phyloP scores from a whole-genome alignment of 1,140 invertebrate genomes.

The Drosophila nikananu region DNA sequence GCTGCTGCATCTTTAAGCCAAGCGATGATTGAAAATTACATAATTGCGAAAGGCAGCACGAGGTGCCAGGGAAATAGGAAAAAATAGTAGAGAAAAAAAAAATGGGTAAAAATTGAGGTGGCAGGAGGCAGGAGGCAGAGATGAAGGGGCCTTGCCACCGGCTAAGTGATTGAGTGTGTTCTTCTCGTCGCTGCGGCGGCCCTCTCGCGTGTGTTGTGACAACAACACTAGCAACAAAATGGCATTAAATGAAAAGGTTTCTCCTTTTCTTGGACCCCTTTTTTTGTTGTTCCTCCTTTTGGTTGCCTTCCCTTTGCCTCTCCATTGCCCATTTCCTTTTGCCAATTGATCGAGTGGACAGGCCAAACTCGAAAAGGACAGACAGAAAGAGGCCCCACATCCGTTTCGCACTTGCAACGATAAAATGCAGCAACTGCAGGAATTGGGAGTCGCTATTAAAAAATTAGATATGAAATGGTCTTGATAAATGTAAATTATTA shows the following conservation, averaged over 20 bases:
- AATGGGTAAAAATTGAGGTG: neutral
- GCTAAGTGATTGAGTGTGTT: constrained; percentile 39
- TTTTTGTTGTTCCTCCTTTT: neutral
- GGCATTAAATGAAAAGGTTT: constrained; percentile 51
- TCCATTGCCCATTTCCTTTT: constrained; percentile 30
- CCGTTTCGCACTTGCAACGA: constrained; percentile 28
- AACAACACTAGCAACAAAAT: constrained; percentile 27
- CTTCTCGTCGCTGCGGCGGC: constrained; percentile 2
- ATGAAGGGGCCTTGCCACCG: constrained; percentile 26
- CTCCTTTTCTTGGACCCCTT: constrained; percentile 10
- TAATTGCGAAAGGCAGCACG: constrained; percentile 65
- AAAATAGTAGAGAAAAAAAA: constrained; percentile 4
- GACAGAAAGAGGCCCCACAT: constrained; percentile 33
- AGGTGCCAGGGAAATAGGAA: constrained; percentile 16
- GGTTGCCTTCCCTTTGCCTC: too few relatives aligned
- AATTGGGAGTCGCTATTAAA: neutral
- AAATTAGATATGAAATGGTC: too few relatives aligned
- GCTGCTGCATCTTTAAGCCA: constrained; percentile 74
- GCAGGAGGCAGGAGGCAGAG: neutral
- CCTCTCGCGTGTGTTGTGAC: constrained; percentile 27
- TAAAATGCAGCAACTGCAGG: neutral
- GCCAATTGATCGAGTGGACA: constrained; percentile 48
- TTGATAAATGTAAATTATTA: too few relatives aligned
- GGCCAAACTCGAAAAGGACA: constrained; percentile 37
- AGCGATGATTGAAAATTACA: constrained; percentile 81